Percentiles rank a stretch among this genome's conserved stretches.
Conservation (phyloP, 2,888 invertebrate species). For the Perizoma affinitatum region DNA sequence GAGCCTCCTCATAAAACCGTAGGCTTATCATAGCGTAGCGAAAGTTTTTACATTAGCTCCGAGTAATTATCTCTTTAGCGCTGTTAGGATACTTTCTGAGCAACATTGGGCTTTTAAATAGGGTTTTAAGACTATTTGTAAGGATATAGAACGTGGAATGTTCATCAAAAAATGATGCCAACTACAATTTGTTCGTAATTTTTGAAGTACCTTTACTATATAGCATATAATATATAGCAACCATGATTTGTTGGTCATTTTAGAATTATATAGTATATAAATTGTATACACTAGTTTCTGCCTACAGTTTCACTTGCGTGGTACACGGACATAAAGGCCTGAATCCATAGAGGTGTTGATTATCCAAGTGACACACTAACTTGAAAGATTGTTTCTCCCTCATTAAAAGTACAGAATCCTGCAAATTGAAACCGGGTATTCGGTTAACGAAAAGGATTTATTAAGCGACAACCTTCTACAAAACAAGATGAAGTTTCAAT, state of each 20-base stretch:
- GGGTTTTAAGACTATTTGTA: constrained; percentile 4
- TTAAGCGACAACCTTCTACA: constrained; percentile 41
- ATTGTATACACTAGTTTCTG: too few species aligned
- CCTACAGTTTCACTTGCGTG: too few species aligned
- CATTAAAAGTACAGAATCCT: constrained; percentile 22
- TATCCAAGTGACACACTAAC: constrained; percentile 9
- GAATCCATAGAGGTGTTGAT: constrained; percentile 2
- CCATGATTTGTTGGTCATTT: too few species aligned
- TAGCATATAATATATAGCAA: too few species aligned
- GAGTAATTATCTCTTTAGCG: constrained; percentile 12
- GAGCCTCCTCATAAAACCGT: constrained; percentile 20
- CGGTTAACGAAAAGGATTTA: constrained; percentile 44
- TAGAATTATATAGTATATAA: too few species aligned
- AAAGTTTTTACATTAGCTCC: constrained; percentile 25
- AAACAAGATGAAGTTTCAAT: constrained; percentile 64
- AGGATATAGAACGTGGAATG: too few species aligned
- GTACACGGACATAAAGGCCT: too few species aligned
- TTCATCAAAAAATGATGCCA: too few species aligned
- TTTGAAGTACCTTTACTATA: too few species aligned
- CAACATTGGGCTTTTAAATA: not conserved
- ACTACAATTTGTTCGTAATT: too few species aligned
- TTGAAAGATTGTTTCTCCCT: constrained; percentile 18
- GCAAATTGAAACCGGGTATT: constrained; percentile 31
- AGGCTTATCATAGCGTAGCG: constrained; percentile 18
- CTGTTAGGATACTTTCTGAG: constrained; percentile 4